Conservation (phyloP, 2,113 vertebrate species). For the Amphilophus citrinellus region DNA sequence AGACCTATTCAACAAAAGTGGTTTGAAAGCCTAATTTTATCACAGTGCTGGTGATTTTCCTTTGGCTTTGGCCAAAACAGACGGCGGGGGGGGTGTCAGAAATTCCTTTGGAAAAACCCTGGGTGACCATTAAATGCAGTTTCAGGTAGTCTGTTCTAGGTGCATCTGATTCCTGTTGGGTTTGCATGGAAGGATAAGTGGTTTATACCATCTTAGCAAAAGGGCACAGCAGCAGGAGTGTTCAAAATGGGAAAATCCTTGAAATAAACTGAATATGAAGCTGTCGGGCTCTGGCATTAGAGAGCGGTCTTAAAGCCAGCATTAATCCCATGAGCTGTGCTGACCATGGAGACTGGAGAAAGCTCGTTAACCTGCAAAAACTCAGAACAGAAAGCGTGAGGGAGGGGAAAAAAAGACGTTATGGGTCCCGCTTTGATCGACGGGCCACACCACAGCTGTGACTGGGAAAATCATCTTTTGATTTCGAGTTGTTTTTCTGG, state of each 20-base stretch:
- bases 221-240: neutral
- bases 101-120: no score
- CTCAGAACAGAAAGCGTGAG: neutral
- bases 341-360: neutral
- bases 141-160: neutral
- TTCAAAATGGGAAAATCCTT: neutral
- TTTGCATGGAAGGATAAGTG: neutral
- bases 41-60: no score
- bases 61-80: no score
- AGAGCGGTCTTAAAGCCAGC: conserved; percentile 3
- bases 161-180: neutral
- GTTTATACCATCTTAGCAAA: neutral
- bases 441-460: neutral
- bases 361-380: conserved; percentile 8
- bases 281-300: neutral
- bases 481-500: neutral
- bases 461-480: neutral
- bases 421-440: neutral
- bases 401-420: neutral
- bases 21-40: neutral
- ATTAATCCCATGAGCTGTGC: conserved; percentile 17
- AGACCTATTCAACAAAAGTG: neutral
- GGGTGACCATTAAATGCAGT: neutral
- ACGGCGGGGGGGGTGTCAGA: no score
- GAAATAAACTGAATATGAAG: conserved; percentile 3